Evolutionary conservation across 2,113 vertebrate genomes (phyloP).

Genomic region (Theropithecus gelada): DNA sequence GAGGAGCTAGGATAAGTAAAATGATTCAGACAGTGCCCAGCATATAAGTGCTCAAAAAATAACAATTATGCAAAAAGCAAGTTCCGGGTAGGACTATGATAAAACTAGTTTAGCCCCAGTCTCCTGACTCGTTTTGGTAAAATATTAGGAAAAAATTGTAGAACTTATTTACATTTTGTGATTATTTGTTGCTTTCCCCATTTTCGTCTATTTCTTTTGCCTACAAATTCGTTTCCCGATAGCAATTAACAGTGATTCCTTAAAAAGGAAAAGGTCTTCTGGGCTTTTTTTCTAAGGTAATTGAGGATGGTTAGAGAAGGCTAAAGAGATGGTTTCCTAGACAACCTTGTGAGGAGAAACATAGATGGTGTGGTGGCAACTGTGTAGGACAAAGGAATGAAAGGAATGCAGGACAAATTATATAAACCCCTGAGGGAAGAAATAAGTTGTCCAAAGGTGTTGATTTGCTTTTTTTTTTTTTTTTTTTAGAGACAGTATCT

Average conservation of each 20-base stretch:
- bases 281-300: not conserved
- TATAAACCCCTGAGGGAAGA: not conserved
- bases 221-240: not conserved
- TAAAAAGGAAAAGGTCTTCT: not conserved
- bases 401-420: not conserved
- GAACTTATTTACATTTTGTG: not conserved
- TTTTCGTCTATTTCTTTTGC: conserved; percentile 3
- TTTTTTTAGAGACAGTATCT: too few species aligned
- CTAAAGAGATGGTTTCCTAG: not conserved
- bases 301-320: not conserved
- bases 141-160: not conserved
- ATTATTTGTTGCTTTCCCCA: not conserved
- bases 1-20: not conserved
- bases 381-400: not conserved
- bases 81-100: not conserved
- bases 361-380: not conserved
- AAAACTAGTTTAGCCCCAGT: not conserved
- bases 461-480: too few species aligned
- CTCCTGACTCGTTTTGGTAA: not conserved
- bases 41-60: not conserved
- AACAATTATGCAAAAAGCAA: not conserved
- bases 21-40: not conserved
- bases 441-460: not conserved
- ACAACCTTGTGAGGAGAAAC: not conserved
- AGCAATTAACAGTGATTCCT: not conserved